Evolutionary conservation across 2,888 invertebrate species (phyloP).

Genomic region (Altica lythri): DNA sequence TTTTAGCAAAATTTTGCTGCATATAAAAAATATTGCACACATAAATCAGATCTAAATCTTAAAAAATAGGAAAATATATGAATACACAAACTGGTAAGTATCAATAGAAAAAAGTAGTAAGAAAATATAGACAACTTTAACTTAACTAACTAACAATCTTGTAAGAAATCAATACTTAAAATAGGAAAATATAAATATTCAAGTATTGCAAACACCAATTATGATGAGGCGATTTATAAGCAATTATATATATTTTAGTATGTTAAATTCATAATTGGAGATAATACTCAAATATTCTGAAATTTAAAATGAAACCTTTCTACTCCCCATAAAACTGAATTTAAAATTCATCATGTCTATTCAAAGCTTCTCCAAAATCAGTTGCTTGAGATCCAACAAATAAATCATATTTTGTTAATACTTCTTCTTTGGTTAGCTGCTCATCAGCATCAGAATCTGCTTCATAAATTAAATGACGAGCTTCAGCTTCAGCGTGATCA

Average conservation of each 20-base stretch:
- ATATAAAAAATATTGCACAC: no score
- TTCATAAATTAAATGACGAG: slow-evolving; percentile 92
- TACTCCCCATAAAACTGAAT: slow-evolving; percentile 1
- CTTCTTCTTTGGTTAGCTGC: slow-evolving; percentile 84
- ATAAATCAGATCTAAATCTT: no score
- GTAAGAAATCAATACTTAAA: not conserved
- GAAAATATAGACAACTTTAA: no score
- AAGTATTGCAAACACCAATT: no score
- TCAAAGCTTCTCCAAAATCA: slow-evolving; percentile 95
- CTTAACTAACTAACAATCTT: no score
- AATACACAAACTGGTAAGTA: no score
- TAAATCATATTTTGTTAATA: slow-evolving; percentile 92
- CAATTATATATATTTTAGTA: not conserved
- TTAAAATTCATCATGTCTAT: slow-evolving; percentile 95
- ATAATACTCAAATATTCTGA: not conserved
- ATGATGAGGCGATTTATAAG: not conserved
- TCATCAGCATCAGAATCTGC: slow-evolving; percentile 92
- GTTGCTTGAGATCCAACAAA: slow-evolving; percentile 99
- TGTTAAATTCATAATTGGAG: not conserved
- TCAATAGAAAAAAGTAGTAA: no score
- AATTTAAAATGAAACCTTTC: slow-evolving; percentile 30
- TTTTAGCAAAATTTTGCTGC: no score
- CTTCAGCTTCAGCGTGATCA: slow-evolving; percentile 96
- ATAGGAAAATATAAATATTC: not conserved
- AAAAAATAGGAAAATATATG: no score